Conservation (phyloP, 2,888 invertebrate species). For the Pterostichus madidus region DNA sequence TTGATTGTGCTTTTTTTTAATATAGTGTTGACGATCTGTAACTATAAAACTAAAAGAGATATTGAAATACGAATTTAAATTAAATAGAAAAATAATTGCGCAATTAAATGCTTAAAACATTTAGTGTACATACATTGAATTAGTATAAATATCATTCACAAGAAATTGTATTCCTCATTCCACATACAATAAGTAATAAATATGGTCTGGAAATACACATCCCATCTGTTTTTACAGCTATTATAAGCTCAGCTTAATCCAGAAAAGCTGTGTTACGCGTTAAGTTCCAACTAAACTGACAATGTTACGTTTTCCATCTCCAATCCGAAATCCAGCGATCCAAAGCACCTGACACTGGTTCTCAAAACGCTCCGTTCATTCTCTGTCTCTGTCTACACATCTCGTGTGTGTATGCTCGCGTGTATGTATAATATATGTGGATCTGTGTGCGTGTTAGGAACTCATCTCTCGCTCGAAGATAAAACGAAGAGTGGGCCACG, state of each 20-base stretch:
- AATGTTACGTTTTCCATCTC: slow-evolving; percentile 37
- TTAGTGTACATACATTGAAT: no score
- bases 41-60: no score
- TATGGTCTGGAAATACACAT: slow-evolving; percentile 6
- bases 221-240: slow-evolving; percentile 26
- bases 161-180: neutral
- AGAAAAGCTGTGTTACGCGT: slow-evolving; percentile 39
- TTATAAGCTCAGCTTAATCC: slow-evolving; percentile 41
- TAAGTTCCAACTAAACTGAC: slow-evolving; percentile 39
- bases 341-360: slow-evolving; percentile 44
- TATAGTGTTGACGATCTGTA: no score
- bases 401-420: neutral
- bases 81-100: no score
- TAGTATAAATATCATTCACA: no score
- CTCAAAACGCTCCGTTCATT: slow-evolving; percentile 5
- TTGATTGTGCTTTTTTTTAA: no score
- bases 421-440: neutral
- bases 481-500: slow-evolving; percentile 56
- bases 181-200: slow-evolving; percentile 17
- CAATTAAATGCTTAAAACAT: no score
- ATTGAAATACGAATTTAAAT: no score
- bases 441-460: slow-evolving; percentile 26
- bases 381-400: neutral
- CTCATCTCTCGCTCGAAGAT: slow-evolving; percentile 46
- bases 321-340: neutral